Evolutionary conservation across 1,140 invertebrate genomes (phyloP).

Genomic region (Anadara kagoshimensis): DNA sequence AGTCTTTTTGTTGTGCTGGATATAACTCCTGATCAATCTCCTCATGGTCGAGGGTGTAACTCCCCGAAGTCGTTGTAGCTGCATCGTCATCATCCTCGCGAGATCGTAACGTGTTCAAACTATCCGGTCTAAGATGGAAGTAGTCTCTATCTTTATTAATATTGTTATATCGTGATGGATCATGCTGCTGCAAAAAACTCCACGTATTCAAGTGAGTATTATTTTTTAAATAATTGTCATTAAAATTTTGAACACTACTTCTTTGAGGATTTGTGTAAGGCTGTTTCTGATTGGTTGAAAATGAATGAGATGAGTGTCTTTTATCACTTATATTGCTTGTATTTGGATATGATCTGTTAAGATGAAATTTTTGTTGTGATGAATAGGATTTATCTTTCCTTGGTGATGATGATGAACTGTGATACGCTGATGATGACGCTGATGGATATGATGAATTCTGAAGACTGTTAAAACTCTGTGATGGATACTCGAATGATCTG

Average conservation of each 20-base stretch:
- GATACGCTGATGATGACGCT: too few relatives aligned
- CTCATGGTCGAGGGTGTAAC: conserved; percentile 57
- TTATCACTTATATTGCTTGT: conserved; percentile 16
- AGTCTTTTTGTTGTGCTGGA: conserved; percentile 39
- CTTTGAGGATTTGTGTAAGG: too few relatives aligned
- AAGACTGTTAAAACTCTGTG: too few relatives aligned
- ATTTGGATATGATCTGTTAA: conserved; percentile 3
- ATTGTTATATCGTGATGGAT: conserved; percentile 12
- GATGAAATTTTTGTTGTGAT: too few relatives aligned
- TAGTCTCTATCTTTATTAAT: conserved; percentile 40
- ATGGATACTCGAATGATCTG: too few relatives aligned
- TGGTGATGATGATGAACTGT: too few relatives aligned
- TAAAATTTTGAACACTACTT: not conserved
- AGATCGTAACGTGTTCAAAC: conserved; percentile 25
- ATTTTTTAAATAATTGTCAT: too few relatives aligned
- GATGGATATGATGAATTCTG: too few relatives aligned
- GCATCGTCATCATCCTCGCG: conserved; percentile 53
- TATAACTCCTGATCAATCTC: conserved; percentile 49
- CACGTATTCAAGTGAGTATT: too few relatives aligned
- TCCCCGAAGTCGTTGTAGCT: conserved; percentile 59
- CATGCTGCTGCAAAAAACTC: conserved; percentile 27
- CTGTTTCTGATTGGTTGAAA: too few relatives aligned
- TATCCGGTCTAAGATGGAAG: conserved; percentile 25
- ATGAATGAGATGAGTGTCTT: not conserved
- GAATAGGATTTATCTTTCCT: too few relatives aligned